Evolutionary conservation across 2,113 vertebrate species (phyloP).

Genomic region (Manacus vitellinus): DNA sequence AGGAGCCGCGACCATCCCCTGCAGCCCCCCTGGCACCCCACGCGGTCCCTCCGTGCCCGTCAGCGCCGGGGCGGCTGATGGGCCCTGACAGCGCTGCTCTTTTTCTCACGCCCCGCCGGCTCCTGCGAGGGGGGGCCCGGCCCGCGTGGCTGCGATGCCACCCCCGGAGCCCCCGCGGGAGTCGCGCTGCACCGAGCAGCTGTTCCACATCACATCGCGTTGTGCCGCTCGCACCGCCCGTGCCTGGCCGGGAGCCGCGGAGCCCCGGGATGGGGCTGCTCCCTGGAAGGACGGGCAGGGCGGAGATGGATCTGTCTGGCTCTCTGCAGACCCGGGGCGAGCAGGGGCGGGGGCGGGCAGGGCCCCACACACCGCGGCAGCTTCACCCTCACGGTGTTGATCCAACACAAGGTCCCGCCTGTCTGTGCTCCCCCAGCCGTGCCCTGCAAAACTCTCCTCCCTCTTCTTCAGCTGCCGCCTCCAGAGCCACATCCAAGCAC

Average conservation of each 20-base stretch:
- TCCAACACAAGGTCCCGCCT: rapidly evolving
- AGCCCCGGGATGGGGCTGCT: rapidly evolving
- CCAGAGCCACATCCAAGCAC: neutral
- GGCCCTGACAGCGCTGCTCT: slow-evolving; percentile 81
- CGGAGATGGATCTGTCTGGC: rapidly evolving
- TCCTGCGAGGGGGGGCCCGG: neutral
- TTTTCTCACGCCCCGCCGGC: slow-evolving; percentile 73
- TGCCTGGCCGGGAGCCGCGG: rapidly evolving
- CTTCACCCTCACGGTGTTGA: rapidly evolving
- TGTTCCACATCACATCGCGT: slow-evolving; percentile 41
- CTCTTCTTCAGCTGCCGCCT: neutral
- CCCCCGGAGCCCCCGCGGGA: neutral
- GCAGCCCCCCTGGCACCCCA: rapidly evolving
- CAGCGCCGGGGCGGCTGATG: slow-evolving; percentile 73
- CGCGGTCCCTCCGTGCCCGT: neutral
- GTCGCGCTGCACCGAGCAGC: slow-evolving; percentile 3
- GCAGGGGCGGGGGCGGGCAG: neutral
- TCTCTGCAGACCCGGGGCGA: rapidly evolving
- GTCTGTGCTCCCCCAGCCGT: rapidly evolving
- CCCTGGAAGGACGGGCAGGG: rapidly evolving
- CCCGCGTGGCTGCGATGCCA: neutral
- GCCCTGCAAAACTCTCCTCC: neutral
- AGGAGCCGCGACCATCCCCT: rapidly evolving
- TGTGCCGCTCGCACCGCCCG: neutral
- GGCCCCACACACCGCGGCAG: rapidly evolving